Evolutionary conservation across 2,888 invertebrate genomes (phyloP).

Genomic region (Macrophya annulata): DNA sequence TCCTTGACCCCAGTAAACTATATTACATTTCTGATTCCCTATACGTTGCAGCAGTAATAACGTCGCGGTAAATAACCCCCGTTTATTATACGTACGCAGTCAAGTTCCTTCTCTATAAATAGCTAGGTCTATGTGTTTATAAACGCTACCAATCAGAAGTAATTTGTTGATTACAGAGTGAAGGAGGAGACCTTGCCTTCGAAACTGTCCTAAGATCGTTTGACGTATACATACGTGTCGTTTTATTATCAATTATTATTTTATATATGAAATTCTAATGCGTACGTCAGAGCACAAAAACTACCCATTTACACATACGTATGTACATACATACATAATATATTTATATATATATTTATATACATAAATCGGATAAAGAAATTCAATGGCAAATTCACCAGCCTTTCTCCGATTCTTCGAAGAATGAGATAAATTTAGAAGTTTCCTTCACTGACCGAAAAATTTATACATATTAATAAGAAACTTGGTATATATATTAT

Average conservation of each 20-base stretch:
- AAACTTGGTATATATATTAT: no score
- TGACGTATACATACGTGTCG: background rate
- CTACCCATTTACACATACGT: background rate
- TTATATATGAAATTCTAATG: no score
- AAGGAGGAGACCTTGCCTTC: slow-evolving; percentile 31
- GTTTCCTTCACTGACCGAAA: no score
- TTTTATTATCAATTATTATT: background rate
- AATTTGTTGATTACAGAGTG: slow-evolving; percentile 33
- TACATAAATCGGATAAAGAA: background rate
- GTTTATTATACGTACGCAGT: slow-evolving; percentile 30
- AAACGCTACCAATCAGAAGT: slow-evolving; percentile 37
- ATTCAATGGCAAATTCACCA: slow-evolving; percentile 5
- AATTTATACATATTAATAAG: no score
- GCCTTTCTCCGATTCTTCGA: background rate
- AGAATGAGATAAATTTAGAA: background rate
- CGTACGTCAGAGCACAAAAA: no score
- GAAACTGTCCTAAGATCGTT: background rate
- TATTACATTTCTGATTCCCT: slow-evolving; percentile 28
- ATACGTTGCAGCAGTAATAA: background rate
- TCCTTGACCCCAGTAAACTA: slow-evolving; percentile 39
- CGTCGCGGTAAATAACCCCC: slow-evolving; percentile 33
- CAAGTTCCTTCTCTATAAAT: slow-evolving; percentile 42
- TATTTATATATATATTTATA: background rate
- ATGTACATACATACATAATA: background rate
- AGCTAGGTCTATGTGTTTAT: slow-evolving; percentile 11